These are phyloP conservation scores for Gastrophysa polygoni DNA, from an alignment of 2,888 invertebrate species.

Conservation along the genomic window DNA sequence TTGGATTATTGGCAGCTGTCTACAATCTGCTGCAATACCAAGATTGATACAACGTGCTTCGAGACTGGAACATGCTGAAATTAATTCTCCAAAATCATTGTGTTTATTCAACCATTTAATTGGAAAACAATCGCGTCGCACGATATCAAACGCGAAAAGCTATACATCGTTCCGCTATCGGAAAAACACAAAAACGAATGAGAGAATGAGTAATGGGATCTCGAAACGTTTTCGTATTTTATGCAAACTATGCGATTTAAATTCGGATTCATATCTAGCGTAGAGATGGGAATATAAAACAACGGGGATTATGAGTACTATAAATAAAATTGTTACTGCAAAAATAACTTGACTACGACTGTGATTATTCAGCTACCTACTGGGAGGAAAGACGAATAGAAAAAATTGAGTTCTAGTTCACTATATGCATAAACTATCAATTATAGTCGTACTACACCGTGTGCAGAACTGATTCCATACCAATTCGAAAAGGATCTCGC, in stretches of 20 bases:
- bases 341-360: too few species aligned
- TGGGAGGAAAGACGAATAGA: too few species aligned
- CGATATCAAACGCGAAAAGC: background rate
- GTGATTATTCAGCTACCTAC: too few species aligned
- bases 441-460: too few species aligned
- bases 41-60: background rate
- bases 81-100: constrained; percentile 43
- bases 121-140: constrained; percentile 42
- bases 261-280: background rate
- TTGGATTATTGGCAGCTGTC: too few species aligned
- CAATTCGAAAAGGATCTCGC: too few species aligned
- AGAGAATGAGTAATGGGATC: background rate
- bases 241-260: background rate
- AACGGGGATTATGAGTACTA: background rate
- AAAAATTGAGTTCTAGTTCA: too few species aligned
- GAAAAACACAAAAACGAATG: background rate
- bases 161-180: background rate
- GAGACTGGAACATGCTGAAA: constrained; percentile 16
- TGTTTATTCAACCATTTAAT: constrained; percentile 43
- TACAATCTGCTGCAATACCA: background rate
- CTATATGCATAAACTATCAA: too few species aligned
- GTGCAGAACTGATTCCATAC: too few species aligned
- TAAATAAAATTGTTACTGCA: too few species aligned
- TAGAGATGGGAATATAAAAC: background rate
- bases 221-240: background rate